phyloP scores from a whole-genome alignment of 2,113 vertebrate species.

The Anguilla japonica region DNA sequence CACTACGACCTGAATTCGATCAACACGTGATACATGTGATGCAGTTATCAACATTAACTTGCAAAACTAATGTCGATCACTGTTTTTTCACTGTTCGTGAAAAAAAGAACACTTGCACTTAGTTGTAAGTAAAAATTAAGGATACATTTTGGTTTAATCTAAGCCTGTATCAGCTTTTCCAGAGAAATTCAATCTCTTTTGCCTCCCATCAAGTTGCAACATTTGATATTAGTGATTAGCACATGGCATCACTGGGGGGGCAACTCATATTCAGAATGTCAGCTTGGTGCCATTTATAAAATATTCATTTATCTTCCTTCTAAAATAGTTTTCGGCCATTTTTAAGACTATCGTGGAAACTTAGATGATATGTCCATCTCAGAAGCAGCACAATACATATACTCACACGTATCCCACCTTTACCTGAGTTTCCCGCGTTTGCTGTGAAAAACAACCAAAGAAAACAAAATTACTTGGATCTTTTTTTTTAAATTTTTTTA shows the following conservation, averaged over 20 bases:
- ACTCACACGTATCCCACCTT: too few relatives aligned
- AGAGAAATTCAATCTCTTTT: not conserved
- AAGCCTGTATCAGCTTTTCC: not conserved
- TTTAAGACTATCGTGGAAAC: too few relatives aligned
- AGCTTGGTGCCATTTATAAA: not conserved
- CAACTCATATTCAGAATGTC: not conserved
- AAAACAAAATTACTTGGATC: not conserved
- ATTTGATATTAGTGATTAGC: not conserved
- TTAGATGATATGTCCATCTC: too few relatives aligned
- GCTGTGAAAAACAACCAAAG: not conserved
- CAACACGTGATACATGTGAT: not conserved
- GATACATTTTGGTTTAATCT: not conserved
- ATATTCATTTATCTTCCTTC: too few relatives aligned
- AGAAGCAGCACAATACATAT: too few relatives aligned
- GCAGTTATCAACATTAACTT: not conserved
- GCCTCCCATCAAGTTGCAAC: not conserved
- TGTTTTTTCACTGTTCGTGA: too few relatives aligned
- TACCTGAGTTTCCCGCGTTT: not conserved
- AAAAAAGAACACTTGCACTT: too few relatives aligned
- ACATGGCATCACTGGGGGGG: not conserved
- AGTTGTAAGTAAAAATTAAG: not conserved
- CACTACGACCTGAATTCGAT: not conserved
- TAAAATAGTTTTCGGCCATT: too few relatives aligned
- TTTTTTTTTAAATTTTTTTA: too few relatives aligned
- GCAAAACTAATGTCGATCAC: not conserved